Percentiles rank a stretch among this genome's conserved stretches.
Evolutionary conservation across 1,140 invertebrate species (phyloP).

Genomic region (Andrena cerasifolii): DNA sequence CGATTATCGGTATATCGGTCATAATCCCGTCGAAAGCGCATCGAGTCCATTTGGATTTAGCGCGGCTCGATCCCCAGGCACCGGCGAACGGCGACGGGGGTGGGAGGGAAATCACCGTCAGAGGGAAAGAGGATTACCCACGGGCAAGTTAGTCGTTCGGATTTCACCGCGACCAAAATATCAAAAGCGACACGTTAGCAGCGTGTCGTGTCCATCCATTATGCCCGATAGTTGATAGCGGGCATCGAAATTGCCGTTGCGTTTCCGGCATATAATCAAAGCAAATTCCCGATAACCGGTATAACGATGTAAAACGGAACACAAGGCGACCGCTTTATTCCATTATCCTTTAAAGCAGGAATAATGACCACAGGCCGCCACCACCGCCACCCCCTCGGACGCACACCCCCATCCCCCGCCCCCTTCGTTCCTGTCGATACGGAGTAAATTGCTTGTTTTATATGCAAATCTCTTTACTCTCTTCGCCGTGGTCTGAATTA

Average conservation of each 20-base stretch:
- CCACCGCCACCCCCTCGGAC: too few species aligned
- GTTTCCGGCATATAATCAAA: slow-evolving; percentile 45
- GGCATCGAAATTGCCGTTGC: slow-evolving; percentile 15
- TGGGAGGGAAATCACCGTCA: not conserved
- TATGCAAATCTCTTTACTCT: slow-evolving; percentile 62
- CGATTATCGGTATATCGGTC: not conserved
- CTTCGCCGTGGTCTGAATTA: slow-evolving; percentile 51
- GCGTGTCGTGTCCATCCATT: slow-evolving; percentile 11
- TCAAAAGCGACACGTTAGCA: slow-evolving; percentile 8
- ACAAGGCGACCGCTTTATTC: slow-evolving; percentile 50
- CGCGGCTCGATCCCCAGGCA: not conserved
- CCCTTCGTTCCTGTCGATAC: not conserved
- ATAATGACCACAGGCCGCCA: slow-evolving; percentile 7
- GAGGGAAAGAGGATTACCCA: slow-evolving; percentile 8
- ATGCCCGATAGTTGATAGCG: slow-evolving; percentile 16
- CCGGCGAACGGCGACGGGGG: too few species aligned
- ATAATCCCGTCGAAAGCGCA: not conserved
- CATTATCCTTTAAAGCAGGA: slow-evolving; percentile 53
- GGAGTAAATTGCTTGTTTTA: slow-evolving; percentile 58
- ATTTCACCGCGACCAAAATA: slow-evolving; percentile 36
- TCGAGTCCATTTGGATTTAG: not conserved
- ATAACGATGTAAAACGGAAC: slow-evolving; percentile 51
- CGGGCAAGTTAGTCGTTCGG: slow-evolving; percentile 5
- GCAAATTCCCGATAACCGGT: slow-evolving; percentile 48
- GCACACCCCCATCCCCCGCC: too few species aligned